These are phyloP conservation scores for Gallinago media DNA, from an alignment of 2,113 vertebrate genomes.

Conservation along the genomic window DNA sequence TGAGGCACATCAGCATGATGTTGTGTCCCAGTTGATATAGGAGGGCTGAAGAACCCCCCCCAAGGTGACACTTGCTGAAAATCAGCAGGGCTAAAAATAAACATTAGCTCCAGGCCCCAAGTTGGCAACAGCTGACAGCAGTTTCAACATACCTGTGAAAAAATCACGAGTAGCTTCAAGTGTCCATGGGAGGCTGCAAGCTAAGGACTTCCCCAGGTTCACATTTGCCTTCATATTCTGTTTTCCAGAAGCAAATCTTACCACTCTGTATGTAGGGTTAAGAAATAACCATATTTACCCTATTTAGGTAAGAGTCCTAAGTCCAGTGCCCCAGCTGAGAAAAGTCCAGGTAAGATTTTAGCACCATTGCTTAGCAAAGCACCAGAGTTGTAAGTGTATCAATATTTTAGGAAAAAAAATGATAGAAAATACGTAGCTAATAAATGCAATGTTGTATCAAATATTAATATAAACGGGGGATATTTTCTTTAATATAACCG, in stretches of 20 bases:
- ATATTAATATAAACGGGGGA: neutral
- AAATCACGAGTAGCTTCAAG: neutral
- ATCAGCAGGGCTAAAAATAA: neutral
- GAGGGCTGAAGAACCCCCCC: neutral
- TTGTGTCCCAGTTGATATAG: neutral
- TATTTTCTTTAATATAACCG: neutral
- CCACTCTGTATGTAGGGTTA: neutral
- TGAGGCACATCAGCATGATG: neutral
- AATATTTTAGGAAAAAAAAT: neutral
- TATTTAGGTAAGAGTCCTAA: neutral
- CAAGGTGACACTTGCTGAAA: neutral
- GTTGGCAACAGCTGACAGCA: neutral
- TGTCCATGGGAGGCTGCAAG: neutral
- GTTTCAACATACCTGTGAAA: neutral
- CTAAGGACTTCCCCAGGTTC: neutral
- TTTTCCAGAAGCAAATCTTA: neutral
- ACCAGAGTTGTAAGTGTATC: neutral
- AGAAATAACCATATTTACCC: neutral
- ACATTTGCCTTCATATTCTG: neutral
- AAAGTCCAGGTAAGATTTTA: neutral
- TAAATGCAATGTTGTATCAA: neutral
- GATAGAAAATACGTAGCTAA: neutral
- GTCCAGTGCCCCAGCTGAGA: neutral
- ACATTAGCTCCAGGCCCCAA: neutral
- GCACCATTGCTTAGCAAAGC: neutral